These are phyloP conservation scores for Cosmia pyralina DNA, from an alignment of 2,888 invertebrate species.

Conservation along the genomic window DNA sequence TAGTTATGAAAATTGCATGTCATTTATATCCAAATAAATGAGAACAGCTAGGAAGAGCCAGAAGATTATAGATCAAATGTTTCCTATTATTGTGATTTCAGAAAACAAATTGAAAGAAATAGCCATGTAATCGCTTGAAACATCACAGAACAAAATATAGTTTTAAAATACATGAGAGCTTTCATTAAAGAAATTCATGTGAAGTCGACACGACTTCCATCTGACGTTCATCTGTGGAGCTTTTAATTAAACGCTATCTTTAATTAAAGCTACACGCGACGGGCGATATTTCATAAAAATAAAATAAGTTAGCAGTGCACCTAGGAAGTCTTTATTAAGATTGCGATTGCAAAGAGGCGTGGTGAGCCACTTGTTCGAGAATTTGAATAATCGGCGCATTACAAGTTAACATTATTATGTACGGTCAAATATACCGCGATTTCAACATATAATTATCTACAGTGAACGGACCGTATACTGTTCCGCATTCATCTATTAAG, in stretches of 20 bases:
- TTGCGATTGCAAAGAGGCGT: constrained; percentile 89
- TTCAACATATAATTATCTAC: constrained; percentile 76
- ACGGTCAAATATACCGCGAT: constrained; percentile 76
- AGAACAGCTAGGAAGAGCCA: constrained; percentile 15
- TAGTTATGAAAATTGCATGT: constrained; percentile 38
- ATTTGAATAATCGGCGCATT: constrained; percentile 87
- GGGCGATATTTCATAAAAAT: constrained; percentile 83
- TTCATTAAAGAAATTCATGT: constrained; percentile 54
- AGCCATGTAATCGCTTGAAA: constrained; percentile 36
- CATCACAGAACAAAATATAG: constrained; percentile 50
- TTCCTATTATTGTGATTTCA: constrained; percentile 38
- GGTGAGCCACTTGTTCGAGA: constrained; percentile 81
- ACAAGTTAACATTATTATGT: constrained; percentile 80
- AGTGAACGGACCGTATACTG: constrained; percentile 67
- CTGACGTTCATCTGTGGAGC: constrained; percentile 75
- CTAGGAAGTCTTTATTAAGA: constrained; percentile 90
- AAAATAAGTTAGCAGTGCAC: constrained; percentile 81
- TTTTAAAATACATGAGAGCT: constrained; percentile 45
- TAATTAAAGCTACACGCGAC: constrained; percentile 84
- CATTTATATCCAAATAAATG: constrained; percentile 35
- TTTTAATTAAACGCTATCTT: constrained; percentile 88
- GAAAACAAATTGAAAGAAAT: constrained; percentile 57
- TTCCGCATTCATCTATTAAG: constrained; percentile 73
- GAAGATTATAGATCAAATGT: constrained; percentile 19
- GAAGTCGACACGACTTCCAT: constrained; percentile 52